phyloP scores from a whole-genome alignment of 2,888 invertebrate species.

The Rotaria socialis region DNA sequence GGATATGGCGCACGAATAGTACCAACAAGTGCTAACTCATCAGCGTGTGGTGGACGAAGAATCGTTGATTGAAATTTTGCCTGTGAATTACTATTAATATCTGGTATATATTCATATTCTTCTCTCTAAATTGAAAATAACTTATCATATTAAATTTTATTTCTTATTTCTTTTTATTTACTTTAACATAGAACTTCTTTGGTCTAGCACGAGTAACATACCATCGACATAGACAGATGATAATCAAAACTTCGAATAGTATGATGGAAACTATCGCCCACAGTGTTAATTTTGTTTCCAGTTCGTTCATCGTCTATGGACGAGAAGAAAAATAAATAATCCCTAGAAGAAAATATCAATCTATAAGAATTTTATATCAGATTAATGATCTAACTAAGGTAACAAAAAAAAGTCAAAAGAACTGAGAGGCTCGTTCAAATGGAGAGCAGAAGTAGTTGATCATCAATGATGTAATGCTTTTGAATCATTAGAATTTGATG shows the following conservation, averaged over 20 bases:
- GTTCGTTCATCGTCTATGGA: conserved; percentile 31
- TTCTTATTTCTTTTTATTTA: not conserved
- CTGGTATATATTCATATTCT: conserved; percentile 31
- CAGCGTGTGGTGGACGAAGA: conserved; percentile 29
- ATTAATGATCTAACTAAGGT: not conserved
- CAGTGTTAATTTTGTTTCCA: not conserved
- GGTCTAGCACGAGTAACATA: conserved; percentile 13
- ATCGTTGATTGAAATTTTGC: conserved; percentile 3
- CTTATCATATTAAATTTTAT: too few relatives aligned
- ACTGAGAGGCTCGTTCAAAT: too few relatives aligned
- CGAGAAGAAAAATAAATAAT: not conserved
- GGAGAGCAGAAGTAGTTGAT: not conserved
- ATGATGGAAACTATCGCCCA: conserved; percentile 26
- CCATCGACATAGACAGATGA: conserved; percentile 22
- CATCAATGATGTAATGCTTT: not conserved
- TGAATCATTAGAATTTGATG: too few relatives aligned
- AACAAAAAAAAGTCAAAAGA: not conserved
- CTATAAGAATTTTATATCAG: too few relatives aligned
- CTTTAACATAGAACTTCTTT: conserved; percentile 15
- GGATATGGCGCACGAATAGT: not conserved
- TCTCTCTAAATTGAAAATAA: not conserved
- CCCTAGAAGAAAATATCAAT: not conserved
- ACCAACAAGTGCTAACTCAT: conserved; percentile 31
- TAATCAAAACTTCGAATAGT: conserved; percentile 7
- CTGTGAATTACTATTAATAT: not conserved